Percentiles rank a stretch among this genome's conserved stretches.
Conservation (phyloP, 2,113 vertebrate genomes). For the Tilapia sparmanii region DNA sequence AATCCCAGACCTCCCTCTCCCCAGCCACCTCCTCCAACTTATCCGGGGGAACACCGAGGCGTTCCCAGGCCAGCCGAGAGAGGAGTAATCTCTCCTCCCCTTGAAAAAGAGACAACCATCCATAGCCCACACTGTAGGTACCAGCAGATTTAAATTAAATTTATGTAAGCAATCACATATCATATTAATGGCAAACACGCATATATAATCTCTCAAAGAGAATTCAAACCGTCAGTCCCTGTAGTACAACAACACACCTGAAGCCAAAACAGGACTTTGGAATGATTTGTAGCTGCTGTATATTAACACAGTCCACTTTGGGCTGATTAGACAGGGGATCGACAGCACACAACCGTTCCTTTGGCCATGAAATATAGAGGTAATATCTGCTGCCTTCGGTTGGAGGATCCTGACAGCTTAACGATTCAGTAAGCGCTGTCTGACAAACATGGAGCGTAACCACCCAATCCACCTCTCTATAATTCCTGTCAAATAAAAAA, state of each 20-base stretch:
- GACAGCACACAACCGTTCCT: neutral
- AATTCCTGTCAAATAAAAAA: neutral
- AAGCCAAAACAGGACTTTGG: conserved; percentile 12
- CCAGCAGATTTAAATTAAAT: neutral
- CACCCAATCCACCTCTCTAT: neutral
- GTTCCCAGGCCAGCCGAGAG: neutral
- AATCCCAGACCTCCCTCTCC: neutral
- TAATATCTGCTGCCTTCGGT: conserved; percentile 52
- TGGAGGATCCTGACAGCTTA: conserved; percentile 27
- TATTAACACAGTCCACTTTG: conserved; percentile 14
- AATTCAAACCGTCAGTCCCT: neutral
- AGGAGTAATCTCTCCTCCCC: neutral
- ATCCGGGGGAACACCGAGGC: neutral
- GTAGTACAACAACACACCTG: neutral
- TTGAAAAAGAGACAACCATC: neutral
- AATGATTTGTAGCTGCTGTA: conserved; percentile 29
- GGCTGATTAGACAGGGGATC: neutral
- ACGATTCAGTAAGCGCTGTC: conserved; percentile 26
- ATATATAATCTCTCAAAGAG: neutral
- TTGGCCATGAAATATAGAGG: conserved; percentile 46
- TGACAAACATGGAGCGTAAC: neutral
- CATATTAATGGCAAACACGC: neutral
- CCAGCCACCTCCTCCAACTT: neutral
- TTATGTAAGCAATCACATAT: neutral
- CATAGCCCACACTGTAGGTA: neutral